Evolutionary conservation across 2,797 vertebrate species (phyloP).

Genomic region (Apogon talboti): DNA sequence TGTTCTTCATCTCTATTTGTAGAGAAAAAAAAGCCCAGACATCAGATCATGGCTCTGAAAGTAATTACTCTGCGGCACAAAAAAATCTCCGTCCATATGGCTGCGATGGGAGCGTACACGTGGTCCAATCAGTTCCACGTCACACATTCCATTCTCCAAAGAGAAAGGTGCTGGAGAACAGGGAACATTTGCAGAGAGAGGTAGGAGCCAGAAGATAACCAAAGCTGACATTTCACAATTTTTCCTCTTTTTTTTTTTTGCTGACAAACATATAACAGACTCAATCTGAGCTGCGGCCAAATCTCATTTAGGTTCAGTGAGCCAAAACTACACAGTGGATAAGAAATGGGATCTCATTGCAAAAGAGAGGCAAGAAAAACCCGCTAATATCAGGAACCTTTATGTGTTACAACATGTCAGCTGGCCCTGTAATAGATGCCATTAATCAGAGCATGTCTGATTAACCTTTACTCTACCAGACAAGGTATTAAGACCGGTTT

Average conservation of each 20-base stretch:
- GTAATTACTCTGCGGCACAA: conserved; percentile 51
- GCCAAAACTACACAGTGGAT: background rate
- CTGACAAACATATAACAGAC: conserved; percentile 5
- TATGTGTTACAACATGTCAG: too few species aligned
- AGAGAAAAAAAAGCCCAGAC: conserved; percentile 25
- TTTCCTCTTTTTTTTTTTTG: background rate
- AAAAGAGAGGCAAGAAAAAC: too few species aligned
- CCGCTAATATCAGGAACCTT: too few species aligned
- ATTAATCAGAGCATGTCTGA: too few species aligned
- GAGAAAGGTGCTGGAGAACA: conserved; percentile 38
- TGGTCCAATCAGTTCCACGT: conserved; percentile 46
- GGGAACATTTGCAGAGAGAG: conserved; percentile 6
- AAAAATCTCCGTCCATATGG: conserved; percentile 50
- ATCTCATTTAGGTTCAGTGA: background rate
- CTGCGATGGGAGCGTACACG: conserved; percentile 41
- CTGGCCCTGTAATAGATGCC: too few species aligned
- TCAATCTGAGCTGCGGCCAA: background rate
- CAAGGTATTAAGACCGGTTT: too few species aligned
- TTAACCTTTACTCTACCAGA: too few species aligned
- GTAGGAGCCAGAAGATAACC: conserved; percentile 23
- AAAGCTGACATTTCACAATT: conserved; percentile 22
- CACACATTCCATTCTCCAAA: conserved; percentile 57
- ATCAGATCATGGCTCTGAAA: conserved; percentile 53
- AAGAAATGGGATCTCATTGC: background rate
- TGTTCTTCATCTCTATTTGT: conserved; percentile 14